Conservation (phyloP, 2,797 vertebrate species). For the Amazona ochrocephala region DNA sequence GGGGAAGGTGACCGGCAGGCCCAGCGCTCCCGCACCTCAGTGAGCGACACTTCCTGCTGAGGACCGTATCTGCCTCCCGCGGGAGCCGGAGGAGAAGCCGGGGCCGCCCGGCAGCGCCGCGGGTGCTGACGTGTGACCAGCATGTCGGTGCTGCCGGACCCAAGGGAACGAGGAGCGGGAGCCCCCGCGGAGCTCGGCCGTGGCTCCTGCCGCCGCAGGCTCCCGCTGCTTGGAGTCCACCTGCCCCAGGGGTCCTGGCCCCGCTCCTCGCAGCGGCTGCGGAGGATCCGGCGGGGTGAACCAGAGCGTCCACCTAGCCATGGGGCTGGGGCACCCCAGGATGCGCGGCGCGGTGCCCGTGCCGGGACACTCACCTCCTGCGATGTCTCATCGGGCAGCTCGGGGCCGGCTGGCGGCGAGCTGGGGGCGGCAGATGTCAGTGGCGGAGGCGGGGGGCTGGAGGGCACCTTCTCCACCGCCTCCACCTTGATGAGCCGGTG, state of each 20-base stretch:
- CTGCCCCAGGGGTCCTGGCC: not conserved
- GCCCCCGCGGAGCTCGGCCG: not conserved
- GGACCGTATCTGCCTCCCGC: not conserved
- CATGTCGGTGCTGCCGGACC: not conserved
- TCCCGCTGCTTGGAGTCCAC: not conserved
- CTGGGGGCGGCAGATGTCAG: not conserved
- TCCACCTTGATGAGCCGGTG: constrained; percentile 93
- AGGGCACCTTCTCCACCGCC: constrained; percentile 80
- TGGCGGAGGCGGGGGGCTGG: constrained; percentile 70
- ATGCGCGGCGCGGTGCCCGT: not conserved
- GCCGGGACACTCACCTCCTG: constrained; percentile 45
- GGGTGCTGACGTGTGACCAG: not conserved
- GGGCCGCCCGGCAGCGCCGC: not conserved
- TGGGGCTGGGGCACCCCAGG: not conserved
- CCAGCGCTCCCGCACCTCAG: not conserved
- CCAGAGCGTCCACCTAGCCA: not conserved
- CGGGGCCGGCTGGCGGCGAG: not conserved
- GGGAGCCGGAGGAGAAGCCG: not conserved
- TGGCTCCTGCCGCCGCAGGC: not conserved
- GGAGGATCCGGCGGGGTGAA: not conserved
- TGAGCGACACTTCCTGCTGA: not conserved
- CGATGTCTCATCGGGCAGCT: not conserved
- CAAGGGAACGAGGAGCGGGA: not conserved
- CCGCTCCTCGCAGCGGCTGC: not conserved
- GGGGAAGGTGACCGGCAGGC: not conserved